A percentile compares a stretch with the other conserved stretches of the same genome.
These are phyloP conservation scores for Siniperca knerii DNA, from an alignment of 2,113 vertebrate species.

Conservation along the genomic window DNA sequence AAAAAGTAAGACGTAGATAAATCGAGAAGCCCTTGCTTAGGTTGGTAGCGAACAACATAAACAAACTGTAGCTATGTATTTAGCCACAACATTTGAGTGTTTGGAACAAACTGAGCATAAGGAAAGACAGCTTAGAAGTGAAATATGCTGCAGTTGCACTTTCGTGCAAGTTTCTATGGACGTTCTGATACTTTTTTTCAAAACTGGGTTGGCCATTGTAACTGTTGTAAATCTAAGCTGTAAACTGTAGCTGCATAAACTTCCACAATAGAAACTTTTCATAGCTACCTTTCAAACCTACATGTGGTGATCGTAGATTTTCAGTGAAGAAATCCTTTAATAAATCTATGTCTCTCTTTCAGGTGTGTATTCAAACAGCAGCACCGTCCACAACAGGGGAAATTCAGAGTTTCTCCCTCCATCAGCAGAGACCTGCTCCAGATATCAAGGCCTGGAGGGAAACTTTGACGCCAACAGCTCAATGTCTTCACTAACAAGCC, in stretches of 20 bases:
- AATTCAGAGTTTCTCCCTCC: constrained; percentile 60
- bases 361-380: constrained; percentile 70
- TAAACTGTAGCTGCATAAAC: background rate
- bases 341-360: constrained; percentile 15
- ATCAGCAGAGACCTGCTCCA: constrained; percentile 54
- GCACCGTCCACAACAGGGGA: constrained; percentile 39
- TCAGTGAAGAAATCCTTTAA: background rate
- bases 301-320: background rate
- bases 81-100: too few relatives aligned
- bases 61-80: background rate
- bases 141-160: background rate
- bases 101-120: background rate
- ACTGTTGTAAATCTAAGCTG: background rate
- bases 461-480: constrained; percentile 63
- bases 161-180: background rate
- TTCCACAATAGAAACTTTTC: background rate
- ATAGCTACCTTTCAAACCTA: too few relatives aligned
- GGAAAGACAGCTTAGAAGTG: background rate
- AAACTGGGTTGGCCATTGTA: too few relatives aligned
- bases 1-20: too few relatives aligned
- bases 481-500: constrained; percentile 56
- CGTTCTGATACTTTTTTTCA: background rate
- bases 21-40: background rate
- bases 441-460: constrained; percentile 65
- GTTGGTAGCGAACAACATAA: background rate